These are phyloP conservation scores for Falco concolor DNA, from an alignment of 2,797 vertebrate genomes.

Conservation along the genomic window DNA sequence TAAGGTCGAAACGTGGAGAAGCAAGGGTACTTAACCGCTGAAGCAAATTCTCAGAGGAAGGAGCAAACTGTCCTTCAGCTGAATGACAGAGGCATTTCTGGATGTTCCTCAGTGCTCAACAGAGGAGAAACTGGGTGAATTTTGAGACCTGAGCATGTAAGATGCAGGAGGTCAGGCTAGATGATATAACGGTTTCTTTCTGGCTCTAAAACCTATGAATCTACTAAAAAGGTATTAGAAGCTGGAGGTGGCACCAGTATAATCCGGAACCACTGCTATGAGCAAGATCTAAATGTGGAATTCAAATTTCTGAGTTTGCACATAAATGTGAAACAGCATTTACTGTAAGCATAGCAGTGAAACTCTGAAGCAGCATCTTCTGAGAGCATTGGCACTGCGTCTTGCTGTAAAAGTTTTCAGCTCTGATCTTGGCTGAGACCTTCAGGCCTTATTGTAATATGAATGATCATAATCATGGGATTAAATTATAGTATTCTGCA, in stretches of 20 bases:
- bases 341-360: not conserved
- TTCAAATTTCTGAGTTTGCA: not conserved
- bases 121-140: not conserved
- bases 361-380: not conserved
- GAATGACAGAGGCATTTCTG: not conserved
- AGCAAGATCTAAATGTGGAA: conserved; percentile 9
- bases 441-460: not conserved
- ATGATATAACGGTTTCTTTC: not conserved
- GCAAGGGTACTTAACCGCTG: not conserved
- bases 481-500: not conserved
- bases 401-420: not conserved
- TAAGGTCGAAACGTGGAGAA: not conserved
- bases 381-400: not conserved
- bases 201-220: not conserved
- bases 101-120: not conserved
- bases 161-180: not conserved
- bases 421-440: not conserved
- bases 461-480: not conserved
- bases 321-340: not conserved
- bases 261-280: not conserved
- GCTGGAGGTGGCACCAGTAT: not conserved
- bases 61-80: not conserved
- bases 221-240: not conserved
- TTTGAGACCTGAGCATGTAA: not conserved
- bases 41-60: not conserved